Conservation (phyloP, 2,888 invertebrate genomes). For the Lithophane semibrunnea region DNA sequence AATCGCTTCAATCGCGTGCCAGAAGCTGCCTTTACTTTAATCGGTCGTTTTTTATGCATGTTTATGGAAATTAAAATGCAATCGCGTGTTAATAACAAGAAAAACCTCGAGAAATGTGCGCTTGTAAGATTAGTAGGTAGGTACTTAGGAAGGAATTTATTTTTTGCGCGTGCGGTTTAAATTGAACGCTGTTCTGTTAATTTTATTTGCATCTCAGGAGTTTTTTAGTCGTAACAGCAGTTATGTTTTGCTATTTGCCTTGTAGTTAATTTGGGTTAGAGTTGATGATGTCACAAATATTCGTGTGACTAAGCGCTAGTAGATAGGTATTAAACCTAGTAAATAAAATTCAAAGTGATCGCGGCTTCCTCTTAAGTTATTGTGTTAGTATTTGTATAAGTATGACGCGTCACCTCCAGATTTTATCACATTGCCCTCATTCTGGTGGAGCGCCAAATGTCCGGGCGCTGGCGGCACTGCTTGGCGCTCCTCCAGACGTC, state of each 20-base stretch:
- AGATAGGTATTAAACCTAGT: background rate
- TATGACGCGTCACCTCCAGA: slow-evolving; percentile 65
- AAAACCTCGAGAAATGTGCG: slow-evolving; percentile 47
- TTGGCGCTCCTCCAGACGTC: slow-evolving; percentile 75
- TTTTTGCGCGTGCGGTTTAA: slow-evolving; percentile 19
- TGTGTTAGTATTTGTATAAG: slow-evolving; percentile 56
- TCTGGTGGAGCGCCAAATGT: slow-evolving; percentile 80
- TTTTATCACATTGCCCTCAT: slow-evolving; percentile 79
- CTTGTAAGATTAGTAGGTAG: slow-evolving; percentile 37
- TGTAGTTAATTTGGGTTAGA: background rate
- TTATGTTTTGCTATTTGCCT: background rate
- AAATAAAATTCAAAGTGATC: slow-evolving; percentile 3
- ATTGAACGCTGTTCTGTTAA: slow-evolving; percentile 8
- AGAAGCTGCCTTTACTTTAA: slow-evolving; percentile 44
- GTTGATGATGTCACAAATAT: slow-evolving; percentile 13
- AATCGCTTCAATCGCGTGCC: slow-evolving; percentile 46
- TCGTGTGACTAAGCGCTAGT: background rate
- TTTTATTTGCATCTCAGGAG: slow-evolving; percentile 6
- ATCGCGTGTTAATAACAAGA: slow-evolving; percentile 48
- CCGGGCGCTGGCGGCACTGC: slow-evolving; percentile 70
- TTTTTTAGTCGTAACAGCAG: background rate
- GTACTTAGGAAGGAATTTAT: slow-evolving; percentile 14
- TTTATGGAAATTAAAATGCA: slow-evolving; percentile 54
- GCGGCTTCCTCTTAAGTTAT: slow-evolving; percentile 34
- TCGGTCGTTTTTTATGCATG: slow-evolving; percentile 53